Percentiles rank a stretch among this genome's conserved stretches.
Evolutionary conservation across 2,113 vertebrate genomes (phyloP).

Genomic region (Merops nubicus): DNA sequence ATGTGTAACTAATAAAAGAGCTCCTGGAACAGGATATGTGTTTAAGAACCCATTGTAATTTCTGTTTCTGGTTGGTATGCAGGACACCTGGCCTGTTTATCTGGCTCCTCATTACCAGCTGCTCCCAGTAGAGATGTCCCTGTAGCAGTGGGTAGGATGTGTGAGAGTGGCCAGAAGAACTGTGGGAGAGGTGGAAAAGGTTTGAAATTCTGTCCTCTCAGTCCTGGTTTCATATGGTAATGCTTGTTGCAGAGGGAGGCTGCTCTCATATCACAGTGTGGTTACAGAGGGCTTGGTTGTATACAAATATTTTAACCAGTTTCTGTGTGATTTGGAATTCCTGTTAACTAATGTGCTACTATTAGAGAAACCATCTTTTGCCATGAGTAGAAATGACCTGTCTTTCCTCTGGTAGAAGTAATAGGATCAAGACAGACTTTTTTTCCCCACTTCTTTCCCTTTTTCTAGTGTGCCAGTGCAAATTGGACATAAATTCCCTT

Average conservation of each 20-base stretch:
- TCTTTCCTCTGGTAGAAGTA: not conserved
- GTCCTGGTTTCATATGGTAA: not conserved
- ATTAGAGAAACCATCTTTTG: not conserved
- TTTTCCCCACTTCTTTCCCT: accelerated
- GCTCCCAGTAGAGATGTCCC: not conserved
- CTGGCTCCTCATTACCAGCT: not conserved
- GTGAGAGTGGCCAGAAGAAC: not conserved
- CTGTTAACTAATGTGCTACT: not conserved
- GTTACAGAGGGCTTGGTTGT: not conserved
- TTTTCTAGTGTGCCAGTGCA: not conserved
- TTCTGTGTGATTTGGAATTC: not conserved
- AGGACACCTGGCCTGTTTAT: not conserved
- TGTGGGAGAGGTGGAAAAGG: not conserved
- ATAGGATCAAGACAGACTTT: not conserved
- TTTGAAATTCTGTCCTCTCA: not conserved
- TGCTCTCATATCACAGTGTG: not conserved
- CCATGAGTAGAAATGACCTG: not conserved
- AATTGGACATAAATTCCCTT: not conserved
- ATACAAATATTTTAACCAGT: not conserved
- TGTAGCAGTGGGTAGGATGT: not conserved
- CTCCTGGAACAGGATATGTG: not conserved
- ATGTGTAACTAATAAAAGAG: constrained; percentile 19
- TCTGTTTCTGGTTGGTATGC: not conserved
- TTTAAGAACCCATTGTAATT: not conserved
- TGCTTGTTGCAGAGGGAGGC: not conserved